Conservation (phyloP, 2,113 vertebrate species). For the Hemibagrus wyckioides region DNA sequence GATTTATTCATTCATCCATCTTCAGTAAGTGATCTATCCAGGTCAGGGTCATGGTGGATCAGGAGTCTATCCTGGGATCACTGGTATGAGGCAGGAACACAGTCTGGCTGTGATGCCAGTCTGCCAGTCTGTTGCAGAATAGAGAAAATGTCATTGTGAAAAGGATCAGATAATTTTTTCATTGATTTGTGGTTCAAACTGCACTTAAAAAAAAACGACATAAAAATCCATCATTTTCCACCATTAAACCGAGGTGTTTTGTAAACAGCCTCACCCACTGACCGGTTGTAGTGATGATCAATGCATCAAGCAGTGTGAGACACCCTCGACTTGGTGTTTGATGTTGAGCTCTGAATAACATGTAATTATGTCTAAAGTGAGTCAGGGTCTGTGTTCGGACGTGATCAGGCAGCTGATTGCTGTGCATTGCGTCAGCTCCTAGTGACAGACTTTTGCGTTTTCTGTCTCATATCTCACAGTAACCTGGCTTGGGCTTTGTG, state of each 20-base stretch:
- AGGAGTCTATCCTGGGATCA: background rate
- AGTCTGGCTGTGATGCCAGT: background rate
- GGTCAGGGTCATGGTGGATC: background rate
- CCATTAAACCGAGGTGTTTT: background rate
- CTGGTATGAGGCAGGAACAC: background rate
- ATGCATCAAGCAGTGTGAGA: conserved; percentile 8
- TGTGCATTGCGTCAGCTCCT: conserved; percentile 63
- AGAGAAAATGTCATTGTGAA: background rate
- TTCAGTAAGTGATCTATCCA: background rate
- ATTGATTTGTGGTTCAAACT: background rate
- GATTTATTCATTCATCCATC: background rate
- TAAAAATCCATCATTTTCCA: background rate
- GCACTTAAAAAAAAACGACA: background rate
- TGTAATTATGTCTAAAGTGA: conserved; percentile 13
- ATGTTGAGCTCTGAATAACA: conserved; percentile 16
- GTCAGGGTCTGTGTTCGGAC: conserved; percentile 13
- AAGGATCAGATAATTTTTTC: background rate
- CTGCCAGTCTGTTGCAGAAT: background rate
- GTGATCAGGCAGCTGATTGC: conserved; percentile 53
- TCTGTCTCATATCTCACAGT: conserved; percentile 2
- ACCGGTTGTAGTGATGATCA: background rate
- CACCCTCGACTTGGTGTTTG: background rate
- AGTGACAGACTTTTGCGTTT: conserved; percentile 36
- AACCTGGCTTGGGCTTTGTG: background rate
- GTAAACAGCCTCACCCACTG: background rate